Base-by-base conservation (phyloP, 2,797 vertebrate species). In the Neoniphon sammara region DNA sequence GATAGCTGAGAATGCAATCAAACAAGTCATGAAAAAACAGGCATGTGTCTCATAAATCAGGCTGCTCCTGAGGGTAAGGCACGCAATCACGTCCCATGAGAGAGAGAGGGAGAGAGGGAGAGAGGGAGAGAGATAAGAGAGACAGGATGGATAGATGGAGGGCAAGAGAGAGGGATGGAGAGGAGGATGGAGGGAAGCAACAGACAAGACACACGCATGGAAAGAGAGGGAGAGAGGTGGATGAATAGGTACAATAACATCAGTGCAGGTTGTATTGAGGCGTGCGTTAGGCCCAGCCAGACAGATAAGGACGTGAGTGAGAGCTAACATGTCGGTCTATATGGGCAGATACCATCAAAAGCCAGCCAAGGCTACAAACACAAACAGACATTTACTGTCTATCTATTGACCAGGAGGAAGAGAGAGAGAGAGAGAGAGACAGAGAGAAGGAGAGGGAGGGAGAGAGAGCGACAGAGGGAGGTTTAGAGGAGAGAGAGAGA, bases 1-100 rank as follows among this genome's bases (percentile, higher is more conserved):
- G 30, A 91, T 89, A 82, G 81, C 84, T 76, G 82, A 92, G 90
- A 93, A 94, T 94, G 92, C 90, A 89, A 94, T 93, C 93, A 91
- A 90, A 94, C 89, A 82, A 92, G 91, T 94, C 91, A 81, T 91
- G 94, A 92, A 90, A 91, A 92, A 93, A 92, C 91, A 87, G 85
- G 83, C 87, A 87, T 81, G 82, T 73, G 75, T 87, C 86, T 89
- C 86, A 86, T 94, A 93, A 94, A 94, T 93, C 91, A 92, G 65
- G 39, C 69, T 67, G 44, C 44, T 82, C 84, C 87, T 81, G 81
- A 81, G 89, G 88, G 82, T 77, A 78, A 83, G 63, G 82, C 84
- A 82, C 79, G 82, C 80, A 82, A 86, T 78, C 83, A 80, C 25
- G 30, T 78, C 57, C 66, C 49, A 79, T n/a, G 59, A 77, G 27